A percentile compares a stretch with the other conserved stretches of the same genome.
These are phyloP conservation scores for Calosoma granatense DNA, from an alignment of 1,140 invertebrate genomes.

Conservation along the genomic window DNA sequence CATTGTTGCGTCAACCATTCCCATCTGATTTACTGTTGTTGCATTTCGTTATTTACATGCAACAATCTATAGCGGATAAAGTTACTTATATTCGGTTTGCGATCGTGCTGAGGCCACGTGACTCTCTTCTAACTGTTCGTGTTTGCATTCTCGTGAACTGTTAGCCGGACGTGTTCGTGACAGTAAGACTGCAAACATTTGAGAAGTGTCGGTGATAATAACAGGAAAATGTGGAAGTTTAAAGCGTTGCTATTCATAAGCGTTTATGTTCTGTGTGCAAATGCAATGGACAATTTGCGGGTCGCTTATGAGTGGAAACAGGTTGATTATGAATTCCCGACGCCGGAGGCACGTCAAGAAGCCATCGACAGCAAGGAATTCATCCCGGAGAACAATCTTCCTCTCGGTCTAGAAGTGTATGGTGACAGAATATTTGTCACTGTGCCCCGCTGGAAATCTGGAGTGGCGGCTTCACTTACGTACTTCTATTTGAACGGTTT, in stretches of 20 bases:
- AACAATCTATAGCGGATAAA: neutral
- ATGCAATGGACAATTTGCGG: slow-evolving; percentile 48
- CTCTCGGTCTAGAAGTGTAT: slow-evolving; percentile 56
- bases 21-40: too few species aligned
- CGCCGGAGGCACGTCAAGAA: slow-evolving; percentile 38
- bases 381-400: slow-evolving; percentile 56
- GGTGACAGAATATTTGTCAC: slow-evolving; percentile 55
- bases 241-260: neutral
- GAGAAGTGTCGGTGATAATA: neutral
- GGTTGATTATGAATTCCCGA: slow-evolving; percentile 55
- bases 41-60: neutral
- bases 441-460: slow-evolving; percentile 60
- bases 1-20: neutral
- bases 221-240: neutral
- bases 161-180: neutral
- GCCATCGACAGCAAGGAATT: slow-evolving; percentile 44
- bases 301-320: slow-evolving; percentile 61
- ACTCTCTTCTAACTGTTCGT: too few species aligned
- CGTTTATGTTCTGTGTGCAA: neutral
- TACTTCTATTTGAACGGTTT: slow-evolving; percentile 60
- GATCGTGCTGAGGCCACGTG: neutral
- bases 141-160: neutral
- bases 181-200: too few species aligned
- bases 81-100: neutral
- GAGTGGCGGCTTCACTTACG: slow-evolving; percentile 60